Percentiles rank a stretch among this genome's conserved stretches.
phyloP scores from a whole-genome alignment of 2,113 vertebrate species.

The Empidonax traillii region DNA sequence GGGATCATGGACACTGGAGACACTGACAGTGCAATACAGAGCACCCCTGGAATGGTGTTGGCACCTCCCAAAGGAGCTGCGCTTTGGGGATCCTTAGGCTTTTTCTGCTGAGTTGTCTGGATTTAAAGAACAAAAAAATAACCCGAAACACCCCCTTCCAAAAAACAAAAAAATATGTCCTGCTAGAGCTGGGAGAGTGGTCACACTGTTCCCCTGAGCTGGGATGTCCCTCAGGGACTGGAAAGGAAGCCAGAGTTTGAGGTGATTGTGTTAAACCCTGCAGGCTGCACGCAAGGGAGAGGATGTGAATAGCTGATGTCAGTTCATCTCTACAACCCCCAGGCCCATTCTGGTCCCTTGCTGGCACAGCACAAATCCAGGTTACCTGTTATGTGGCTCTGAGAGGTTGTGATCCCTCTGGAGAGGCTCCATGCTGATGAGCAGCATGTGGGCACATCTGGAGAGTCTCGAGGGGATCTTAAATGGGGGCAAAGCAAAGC shows the following conservation, averaged over 20 bases:
- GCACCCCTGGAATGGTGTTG: not conserved
- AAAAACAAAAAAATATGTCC: fast-evolving
- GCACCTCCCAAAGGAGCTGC: not conserved
- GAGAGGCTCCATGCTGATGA: fast-evolving
- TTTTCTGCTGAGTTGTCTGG: not conserved
- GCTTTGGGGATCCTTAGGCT: not conserved
- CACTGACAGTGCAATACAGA: fast-evolving
- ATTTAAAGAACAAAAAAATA: not conserved
- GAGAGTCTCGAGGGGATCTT: not conserved
- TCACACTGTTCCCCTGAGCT: not conserved
- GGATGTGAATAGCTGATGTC: fast-evolving
- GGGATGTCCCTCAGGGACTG: not conserved
- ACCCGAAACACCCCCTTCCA: fast-evolving
- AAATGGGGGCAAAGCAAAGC: not conserved
- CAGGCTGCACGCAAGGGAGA: not conserved
- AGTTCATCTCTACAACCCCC: not conserved
- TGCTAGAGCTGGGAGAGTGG: not conserved
- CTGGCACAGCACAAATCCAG: not conserved
- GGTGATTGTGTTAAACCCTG: not conserved
- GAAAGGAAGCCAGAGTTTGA: not conserved
- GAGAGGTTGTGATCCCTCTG: not conserved
- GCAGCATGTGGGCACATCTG: fast-evolving
- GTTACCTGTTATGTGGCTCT: not conserved
- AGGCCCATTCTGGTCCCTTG: not conserved
- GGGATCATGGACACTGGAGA: not conserved